These are phyloP conservation scores for Philaethria dido DNA, from an alignment of 2,888 invertebrate species.

Conservation along the genomic window DNA sequence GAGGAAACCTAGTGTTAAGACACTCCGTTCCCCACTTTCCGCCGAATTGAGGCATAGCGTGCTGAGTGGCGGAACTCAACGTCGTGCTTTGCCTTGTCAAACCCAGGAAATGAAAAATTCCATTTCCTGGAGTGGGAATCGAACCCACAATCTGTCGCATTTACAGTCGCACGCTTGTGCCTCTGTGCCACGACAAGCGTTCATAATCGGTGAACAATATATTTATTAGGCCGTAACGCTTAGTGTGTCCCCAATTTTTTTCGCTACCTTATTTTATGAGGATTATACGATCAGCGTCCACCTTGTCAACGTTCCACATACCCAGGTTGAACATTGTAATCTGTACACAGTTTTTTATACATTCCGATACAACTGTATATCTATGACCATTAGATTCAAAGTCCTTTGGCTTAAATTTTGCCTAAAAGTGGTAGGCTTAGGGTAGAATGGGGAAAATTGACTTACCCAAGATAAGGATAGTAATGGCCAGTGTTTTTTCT, in stretches of 20 bases:
- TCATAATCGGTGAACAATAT: too few relatives aligned
- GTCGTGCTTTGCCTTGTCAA: too few relatives aligned
- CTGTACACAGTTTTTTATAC: constrained; percentile 48
- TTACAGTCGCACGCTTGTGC: too few relatives aligned
- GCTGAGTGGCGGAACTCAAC: too few relatives aligned
- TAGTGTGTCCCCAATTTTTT: constrained; percentile 59
- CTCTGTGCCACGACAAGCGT: too few relatives aligned
- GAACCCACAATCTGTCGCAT: too few relatives aligned
- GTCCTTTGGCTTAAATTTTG: constrained; percentile 33
- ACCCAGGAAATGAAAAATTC: too few relatives aligned
- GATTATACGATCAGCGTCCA: constrained; percentile 81
- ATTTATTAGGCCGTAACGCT: constrained; percentile 1
- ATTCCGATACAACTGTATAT: constrained; percentile 42
- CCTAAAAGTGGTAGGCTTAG: constrained; percentile 48
- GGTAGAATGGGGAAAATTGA: constrained; percentile 76
- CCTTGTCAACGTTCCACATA: constrained; percentile 80
- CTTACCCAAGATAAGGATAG: constrained; percentile 80
- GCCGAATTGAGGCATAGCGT: too few relatives aligned
- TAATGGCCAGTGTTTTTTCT: constrained; percentile 76
- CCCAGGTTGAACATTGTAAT: constrained; percentile 76
- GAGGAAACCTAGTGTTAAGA: too few relatives aligned
- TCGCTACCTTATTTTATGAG: constrained; percentile 80
- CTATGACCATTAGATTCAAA: constrained; percentile 43
- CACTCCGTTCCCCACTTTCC: too few relatives aligned
- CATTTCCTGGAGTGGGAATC: too few relatives aligned